These are phyloP conservation scores for Sinosuthora webbiana DNA, from an alignment of 2,113 vertebrate species.

Conservation along the genomic window DNA sequence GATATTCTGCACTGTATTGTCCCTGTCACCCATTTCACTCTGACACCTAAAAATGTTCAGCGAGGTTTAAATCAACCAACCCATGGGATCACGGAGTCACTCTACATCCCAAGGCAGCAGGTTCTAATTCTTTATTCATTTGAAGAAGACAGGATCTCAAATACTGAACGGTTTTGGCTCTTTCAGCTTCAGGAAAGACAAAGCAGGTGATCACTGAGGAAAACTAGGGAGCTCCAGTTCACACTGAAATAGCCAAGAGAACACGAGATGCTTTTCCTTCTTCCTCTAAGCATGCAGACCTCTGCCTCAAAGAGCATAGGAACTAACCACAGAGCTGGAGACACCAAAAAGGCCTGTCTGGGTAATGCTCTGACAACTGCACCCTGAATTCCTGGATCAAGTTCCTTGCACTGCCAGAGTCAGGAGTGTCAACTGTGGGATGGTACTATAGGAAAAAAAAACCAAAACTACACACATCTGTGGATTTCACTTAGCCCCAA, in stretches of 20 bases:
- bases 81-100: background rate
- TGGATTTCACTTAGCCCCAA: background rate
- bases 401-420: background rate
- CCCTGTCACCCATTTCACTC: background rate
- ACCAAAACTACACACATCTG: rapidly evolving
- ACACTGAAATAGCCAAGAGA: background rate
- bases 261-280: background rate
- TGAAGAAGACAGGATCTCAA: background rate
- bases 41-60: background rate
- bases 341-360: background rate
- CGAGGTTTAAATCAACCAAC: background rate
- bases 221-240: background rate
- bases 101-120: background rate
- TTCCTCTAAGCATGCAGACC: background rate
- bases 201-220: background rate
- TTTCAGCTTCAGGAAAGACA: background rate
- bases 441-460: background rate
- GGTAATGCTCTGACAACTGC: background rate
- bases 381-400: background rate
- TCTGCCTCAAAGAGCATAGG: background rate
- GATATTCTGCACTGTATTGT: background rate
- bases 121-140: background rate
- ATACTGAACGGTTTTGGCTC: background rate
- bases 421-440: background rate
- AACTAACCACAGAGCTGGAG: background rate